phyloP scores from a whole-genome alignment of 2,888 invertebrate genomes.

The Barypeithes pellucidus region DNA sequence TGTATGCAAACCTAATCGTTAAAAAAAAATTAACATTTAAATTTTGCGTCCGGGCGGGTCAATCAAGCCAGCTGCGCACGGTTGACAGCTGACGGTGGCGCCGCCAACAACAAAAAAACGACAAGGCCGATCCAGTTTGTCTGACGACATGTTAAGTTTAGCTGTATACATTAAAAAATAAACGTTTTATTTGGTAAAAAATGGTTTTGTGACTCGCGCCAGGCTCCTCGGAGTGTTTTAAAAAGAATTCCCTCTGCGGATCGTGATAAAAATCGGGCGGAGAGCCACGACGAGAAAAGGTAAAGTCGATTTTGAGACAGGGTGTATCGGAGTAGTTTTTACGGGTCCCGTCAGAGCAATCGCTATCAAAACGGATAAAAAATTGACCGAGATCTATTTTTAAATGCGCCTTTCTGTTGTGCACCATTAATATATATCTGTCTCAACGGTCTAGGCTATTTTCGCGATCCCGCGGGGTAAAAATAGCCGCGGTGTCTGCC shows the following conservation, averaged over 20 bases:
- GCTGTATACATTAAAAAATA: constrained; percentile 60
- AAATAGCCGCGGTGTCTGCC: constrained; percentile 68
- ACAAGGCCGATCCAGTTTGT: constrained; percentile 62
- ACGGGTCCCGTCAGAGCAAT: constrained; percentile 68
- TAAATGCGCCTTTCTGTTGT: constrained; percentile 69
- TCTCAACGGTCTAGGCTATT: constrained; percentile 68
- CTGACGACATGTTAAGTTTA: constrained; percentile 68
- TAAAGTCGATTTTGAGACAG: constrained; percentile 67
- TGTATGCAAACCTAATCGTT: constrained; percentile 16
- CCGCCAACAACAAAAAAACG: constrained; percentile 55
- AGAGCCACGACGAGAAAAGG: constrained; percentile 37
- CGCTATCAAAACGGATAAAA: constrained; percentile 65
- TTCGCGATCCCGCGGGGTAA: constrained; percentile 68
- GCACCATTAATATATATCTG: constrained; percentile 68
- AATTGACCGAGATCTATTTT: constrained; percentile 70
- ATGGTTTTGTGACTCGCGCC: constrained; percentile 46
- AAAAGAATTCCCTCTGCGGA: constrained; percentile 59
- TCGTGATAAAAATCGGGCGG: constrained; percentile 57
- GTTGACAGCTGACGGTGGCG: constrained; percentile 61
- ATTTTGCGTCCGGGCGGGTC: constrained; percentile 49
- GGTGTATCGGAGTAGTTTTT: constrained; percentile 71
- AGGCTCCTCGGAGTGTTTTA: constrained; percentile 31
- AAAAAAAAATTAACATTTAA: constrained; percentile 46
- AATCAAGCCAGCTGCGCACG: constrained; percentile 56
- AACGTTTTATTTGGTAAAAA: constrained; percentile 39